Base-by-base conservation (phyloP, 2,888 invertebrate genomes). In the Drosophila leonis region DNA sequence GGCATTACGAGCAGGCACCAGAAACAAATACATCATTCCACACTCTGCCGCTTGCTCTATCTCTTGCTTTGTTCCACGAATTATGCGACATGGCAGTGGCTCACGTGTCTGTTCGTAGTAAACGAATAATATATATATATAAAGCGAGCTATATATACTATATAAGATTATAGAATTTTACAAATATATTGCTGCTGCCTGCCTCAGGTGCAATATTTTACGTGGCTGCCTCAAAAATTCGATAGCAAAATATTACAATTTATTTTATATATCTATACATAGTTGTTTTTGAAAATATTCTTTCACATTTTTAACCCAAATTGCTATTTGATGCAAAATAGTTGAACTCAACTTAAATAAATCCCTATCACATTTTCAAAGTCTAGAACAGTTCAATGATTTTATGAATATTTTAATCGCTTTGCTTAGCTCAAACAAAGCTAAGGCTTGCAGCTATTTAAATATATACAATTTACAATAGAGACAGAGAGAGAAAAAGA, bases 121-220 rank as follows among this genome's bases (percentile, higher is more conserved):
- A 44, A 15, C 51, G 24, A 20, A 37, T n/a, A 59, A 57, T 69
- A 57, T 59, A 27, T 13, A 33, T 29, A 56, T 29, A 44, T 27
- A 41, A 0, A 41, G 7, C 4, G 13, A 24, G 24, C 39, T 27
- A 37, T 63, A 20, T 51, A 41, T n/a, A 29, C 24, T 24, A 37
- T 48, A 29, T 42, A 41, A 48, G 29, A 12, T 48, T 46, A 66
- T 54, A 31, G 35, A 15, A 35, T 31, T 52, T 20, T 8, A n/a
- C 18, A 39, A 46, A 46, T 13, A 20, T 31, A 46, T 33, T 33
- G 12, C 24, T 51, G 46, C 48, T 12, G 44, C 1, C 24, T 24
- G 29, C 29, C 48, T 35, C 61, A 49, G 72, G 42, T 67, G 76
- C 77, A 69, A 80, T 80, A 39, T 64, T 80, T 76, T 72, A 79